Conservation (phyloP, 2,797 vertebrate species). For the Lateolabrax maculatus region DNA sequence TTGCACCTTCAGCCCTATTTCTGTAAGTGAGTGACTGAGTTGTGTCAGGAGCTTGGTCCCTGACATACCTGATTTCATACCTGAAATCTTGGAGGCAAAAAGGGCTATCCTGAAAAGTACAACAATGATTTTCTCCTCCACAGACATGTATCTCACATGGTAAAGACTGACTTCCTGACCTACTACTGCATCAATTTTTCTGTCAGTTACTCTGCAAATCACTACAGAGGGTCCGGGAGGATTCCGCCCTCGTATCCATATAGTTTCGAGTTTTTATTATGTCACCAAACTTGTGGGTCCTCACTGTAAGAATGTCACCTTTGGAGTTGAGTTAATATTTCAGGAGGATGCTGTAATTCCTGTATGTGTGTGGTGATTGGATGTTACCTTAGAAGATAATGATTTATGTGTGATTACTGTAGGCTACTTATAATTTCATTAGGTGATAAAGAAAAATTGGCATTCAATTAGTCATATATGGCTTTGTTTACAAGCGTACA, state of each 20-base stretch:
- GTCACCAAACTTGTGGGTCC: background rate
- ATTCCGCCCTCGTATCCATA: background rate
- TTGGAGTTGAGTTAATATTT: background rate
- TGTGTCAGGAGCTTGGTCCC: background rate
- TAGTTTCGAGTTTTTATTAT: background rate
- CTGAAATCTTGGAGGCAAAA: background rate
- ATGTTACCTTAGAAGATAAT: background rate
- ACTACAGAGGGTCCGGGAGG: background rate
- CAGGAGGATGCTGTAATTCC: background rate
- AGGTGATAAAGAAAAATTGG: background rate
- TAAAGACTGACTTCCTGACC: background rate
- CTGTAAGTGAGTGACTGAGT: background rate
- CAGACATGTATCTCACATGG: background rate
- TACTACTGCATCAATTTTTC: background rate
- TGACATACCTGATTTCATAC: background rate
- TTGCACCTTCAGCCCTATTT: background rate
- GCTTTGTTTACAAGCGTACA: background rate
- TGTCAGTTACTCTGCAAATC: background rate
- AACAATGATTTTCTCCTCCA: background rate
- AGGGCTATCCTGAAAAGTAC: background rate
- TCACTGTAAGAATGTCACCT: background rate
- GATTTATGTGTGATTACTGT: background rate
- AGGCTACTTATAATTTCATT: background rate
- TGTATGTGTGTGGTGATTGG: background rate
- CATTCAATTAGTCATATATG: background rate